Evolutionary conservation across 2,888 invertebrate species (phyloP), one percentile per base, ranked within the genome.

Genomic region (Melanostoma mellinum): DNA sequence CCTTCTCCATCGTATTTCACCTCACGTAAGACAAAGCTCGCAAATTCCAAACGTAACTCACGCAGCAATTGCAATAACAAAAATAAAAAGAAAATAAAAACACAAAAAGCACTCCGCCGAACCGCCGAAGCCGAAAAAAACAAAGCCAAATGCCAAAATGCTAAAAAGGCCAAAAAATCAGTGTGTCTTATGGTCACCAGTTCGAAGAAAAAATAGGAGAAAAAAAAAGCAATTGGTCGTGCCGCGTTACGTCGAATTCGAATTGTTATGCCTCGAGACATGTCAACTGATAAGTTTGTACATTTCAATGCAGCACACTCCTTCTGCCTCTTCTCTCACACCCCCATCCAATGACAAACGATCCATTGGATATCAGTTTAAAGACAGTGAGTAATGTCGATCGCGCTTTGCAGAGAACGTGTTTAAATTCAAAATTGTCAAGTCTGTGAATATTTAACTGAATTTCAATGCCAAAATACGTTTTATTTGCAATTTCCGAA

Each of bases 401-500:
- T 58, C 68, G 69, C 20, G 42, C 50, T 38, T 30, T 60, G 38
- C 20, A 20, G 75, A 20, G 75, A 76, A 76, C 76, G 72, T 76
- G 71, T 81, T 72, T 40, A n/a, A 67, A 81, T 68, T 81, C 67
- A 42, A 76, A 81, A 20, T 76, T 81, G 38, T 44, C 20, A 63
- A 75, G 36, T 63, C 50, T 33, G 8, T 56, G 42, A 55, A 48
- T 20, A 20, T 20, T 20, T 52, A 76, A 72, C 50, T 72, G 60
- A 65, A 72, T 61, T 76, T 81, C 81, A 81, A 81, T 81, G 81
- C 76, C 76, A 80, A 80, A 56, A 40, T 20, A 65, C 44, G 50
- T 38, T 65, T 75, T 71, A 42, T 72, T 72, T 60, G 76, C 52
- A 72, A 76, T 65, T 60, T 76, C 72, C 55, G 52, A 42, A 52